Evolutionary conservation across 2,888 invertebrate species (phyloP).

Genomic region (Sarcophaga subvicina): DNA sequence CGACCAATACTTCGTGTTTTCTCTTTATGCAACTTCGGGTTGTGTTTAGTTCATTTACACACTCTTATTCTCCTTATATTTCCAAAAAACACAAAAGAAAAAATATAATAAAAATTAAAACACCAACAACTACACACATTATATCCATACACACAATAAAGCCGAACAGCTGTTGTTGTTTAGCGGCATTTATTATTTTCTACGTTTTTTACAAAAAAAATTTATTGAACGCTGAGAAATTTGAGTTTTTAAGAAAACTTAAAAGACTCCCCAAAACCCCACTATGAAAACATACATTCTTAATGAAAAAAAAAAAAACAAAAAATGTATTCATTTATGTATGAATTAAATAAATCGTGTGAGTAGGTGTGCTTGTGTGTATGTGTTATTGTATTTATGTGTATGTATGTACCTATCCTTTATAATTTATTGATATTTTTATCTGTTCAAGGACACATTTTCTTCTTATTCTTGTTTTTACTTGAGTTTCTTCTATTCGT

Average conservation of each 20-base stretch:
- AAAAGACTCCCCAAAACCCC: slow-evolving; percentile 41
- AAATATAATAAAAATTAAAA: slow-evolving; percentile 1
- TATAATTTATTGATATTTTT: slow-evolving; percentile 2
- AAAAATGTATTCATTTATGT: not conserved
- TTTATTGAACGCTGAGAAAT: not conserved
- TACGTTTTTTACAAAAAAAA: slow-evolving; percentile 32
- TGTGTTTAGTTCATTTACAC: slow-evolving; percentile 46
- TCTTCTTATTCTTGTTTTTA: slow-evolving; percentile 7
- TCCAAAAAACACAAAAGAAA: slow-evolving; percentile 56
- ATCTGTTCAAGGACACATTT: slow-evolving; percentile 62
- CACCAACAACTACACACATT: slow-evolving; percentile 15
- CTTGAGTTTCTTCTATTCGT: slow-evolving; percentile 2
- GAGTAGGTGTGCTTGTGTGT: not conserved
- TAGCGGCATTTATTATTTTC: slow-evolving; percentile 66
- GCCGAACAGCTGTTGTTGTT: slow-evolving; percentile 66
- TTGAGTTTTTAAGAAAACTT: slow-evolving; percentile 43
- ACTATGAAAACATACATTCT: slow-evolving; percentile 1
- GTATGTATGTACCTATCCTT: not conserved
- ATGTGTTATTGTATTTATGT: not conserved
- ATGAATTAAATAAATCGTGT: not conserved
- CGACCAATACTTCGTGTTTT: slow-evolving; percentile 56
- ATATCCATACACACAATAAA: slow-evolving; percentile 42
- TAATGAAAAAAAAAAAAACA: too few species aligned
- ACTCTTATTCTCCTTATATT: slow-evolving; percentile 64
- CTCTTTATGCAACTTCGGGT: slow-evolving; percentile 63